phyloP scores from a whole-genome alignment of 2,797 vertebrate genomes.

The Phoxinus dragarum region DNA sequence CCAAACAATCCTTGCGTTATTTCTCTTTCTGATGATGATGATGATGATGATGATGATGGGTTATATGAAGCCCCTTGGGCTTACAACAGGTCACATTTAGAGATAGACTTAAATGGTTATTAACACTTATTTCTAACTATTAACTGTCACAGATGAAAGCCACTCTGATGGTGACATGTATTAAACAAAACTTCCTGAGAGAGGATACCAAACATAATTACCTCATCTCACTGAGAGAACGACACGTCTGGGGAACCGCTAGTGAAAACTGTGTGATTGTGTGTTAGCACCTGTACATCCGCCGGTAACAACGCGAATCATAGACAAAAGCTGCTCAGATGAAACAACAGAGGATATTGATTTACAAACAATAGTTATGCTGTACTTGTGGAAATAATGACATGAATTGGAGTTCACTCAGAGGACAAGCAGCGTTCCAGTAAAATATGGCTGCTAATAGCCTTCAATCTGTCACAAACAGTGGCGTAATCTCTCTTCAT shows the following conservation, averaged over 20 bases:
- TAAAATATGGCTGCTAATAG: constrained; percentile 71
- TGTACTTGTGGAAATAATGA: constrained; percentile 46
- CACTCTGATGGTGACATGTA: background rate
- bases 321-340: constrained; percentile 6
- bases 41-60: background rate
- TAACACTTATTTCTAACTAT: constrained; percentile 6
- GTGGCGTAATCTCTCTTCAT: constrained; percentile 31
- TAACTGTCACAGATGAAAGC: background rate
- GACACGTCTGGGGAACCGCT: background rate
- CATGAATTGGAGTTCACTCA: constrained; percentile 70
- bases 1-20: background rate
- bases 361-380: constrained; percentile 9
- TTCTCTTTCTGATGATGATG: background rate
- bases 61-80: background rate
- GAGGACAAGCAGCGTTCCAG: constrained; percentile 75
- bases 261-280: background rate
- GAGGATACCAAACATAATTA: constrained; percentile 1
- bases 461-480: constrained; percentile 60
- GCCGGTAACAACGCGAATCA: background rate
- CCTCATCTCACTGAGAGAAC: background rate
- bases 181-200: background rate
- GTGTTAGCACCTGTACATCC: background rate
- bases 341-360: background rate
- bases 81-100: background rate
- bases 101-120: background rate